Percentiles rank a stretch among this genome's conserved stretches.
phyloP scores from a whole-genome alignment of 2,113 vertebrate genomes.

The Tragelaphus imberbis region DNA sequence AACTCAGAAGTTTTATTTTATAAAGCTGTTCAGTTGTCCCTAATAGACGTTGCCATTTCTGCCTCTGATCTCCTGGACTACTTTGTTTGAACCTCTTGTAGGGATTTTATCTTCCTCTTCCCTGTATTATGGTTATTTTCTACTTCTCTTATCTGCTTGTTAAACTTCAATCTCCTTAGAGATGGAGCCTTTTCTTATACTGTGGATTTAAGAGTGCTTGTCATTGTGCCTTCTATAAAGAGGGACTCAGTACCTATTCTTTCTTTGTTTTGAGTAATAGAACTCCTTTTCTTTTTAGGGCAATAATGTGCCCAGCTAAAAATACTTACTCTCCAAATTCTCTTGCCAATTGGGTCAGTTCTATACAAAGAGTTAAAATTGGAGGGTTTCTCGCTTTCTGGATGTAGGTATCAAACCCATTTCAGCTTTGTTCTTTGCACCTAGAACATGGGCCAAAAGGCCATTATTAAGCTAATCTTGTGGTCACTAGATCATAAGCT shows the following conservation, averaged over 20 bases:
- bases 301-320: slow-evolving; percentile 11
- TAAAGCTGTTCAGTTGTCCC: not conserved
- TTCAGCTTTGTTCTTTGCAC: not conserved
- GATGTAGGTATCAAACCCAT: not conserved
- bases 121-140: not conserved
- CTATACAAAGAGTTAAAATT: not conserved
- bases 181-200: not conserved
- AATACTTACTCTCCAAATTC: slow-evolving; percentile 46
- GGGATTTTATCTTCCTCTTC: not conserved
- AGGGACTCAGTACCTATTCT: not conserved
- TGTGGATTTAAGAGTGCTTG: not conserved
- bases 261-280: slow-evolving; percentile 21
- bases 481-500: not conserved
- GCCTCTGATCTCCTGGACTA: not conserved
- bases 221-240: not conserved
- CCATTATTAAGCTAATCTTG: not conserved
- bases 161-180: not conserved
- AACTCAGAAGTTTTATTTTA: not conserved
- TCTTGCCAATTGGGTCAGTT: slow-evolving; percentile 17
- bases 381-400: not conserved
- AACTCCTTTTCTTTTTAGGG: not conserved
- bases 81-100: not conserved
- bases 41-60: not conserved
- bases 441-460: not conserved
- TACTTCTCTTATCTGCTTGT: not conserved